phyloP scores from a whole-genome alignment of 2,888 invertebrate genomes.

The Apoda limacodes region DNA sequence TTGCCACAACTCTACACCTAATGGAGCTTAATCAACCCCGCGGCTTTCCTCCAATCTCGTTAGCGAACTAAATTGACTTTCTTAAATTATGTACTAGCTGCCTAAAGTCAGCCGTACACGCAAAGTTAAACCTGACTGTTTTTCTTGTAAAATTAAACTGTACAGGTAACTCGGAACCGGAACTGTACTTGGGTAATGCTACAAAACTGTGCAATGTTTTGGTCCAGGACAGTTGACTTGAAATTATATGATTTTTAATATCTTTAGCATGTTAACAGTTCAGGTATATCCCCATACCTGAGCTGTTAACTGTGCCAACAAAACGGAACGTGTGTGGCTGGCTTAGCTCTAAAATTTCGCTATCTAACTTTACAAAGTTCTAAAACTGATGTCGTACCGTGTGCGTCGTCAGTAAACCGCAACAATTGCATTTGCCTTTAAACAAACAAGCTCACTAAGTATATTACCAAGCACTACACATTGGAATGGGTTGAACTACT shows the following conservation, averaged over 20 bases:
- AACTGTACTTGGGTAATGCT: no score
- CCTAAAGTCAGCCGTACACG: conserved; percentile 34
- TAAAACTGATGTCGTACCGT: conserved; percentile 38
- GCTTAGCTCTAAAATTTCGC: no score
- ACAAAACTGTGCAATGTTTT: no score
- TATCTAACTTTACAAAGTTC: conserved; percentile 43
- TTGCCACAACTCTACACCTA: conserved; percentile 33
- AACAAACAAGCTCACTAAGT: conserved; percentile 45
- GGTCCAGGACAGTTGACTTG: no score
- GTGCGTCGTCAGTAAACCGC: conserved; percentile 36
- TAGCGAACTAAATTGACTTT: conserved; percentile 55
- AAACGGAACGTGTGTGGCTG: no score
- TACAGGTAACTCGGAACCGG: no score
- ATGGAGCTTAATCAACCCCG: conserved; percentile 52
- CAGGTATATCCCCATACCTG: no score
- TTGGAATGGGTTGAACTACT: conserved; percentile 46
- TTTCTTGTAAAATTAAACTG: no score
- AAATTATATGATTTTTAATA: no score
- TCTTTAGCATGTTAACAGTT: no score
- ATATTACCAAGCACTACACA: conserved; percentile 41
- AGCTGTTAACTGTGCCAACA: no score
- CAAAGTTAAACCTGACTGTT: no score
- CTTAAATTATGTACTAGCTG: conserved; percentile 30
- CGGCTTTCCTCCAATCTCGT: conserved; percentile 53
- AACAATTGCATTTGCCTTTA: conserved; percentile 49